phyloP scores from a whole-genome alignment of 2,888 invertebrate species.

The Osmoderma eremita region DNA sequence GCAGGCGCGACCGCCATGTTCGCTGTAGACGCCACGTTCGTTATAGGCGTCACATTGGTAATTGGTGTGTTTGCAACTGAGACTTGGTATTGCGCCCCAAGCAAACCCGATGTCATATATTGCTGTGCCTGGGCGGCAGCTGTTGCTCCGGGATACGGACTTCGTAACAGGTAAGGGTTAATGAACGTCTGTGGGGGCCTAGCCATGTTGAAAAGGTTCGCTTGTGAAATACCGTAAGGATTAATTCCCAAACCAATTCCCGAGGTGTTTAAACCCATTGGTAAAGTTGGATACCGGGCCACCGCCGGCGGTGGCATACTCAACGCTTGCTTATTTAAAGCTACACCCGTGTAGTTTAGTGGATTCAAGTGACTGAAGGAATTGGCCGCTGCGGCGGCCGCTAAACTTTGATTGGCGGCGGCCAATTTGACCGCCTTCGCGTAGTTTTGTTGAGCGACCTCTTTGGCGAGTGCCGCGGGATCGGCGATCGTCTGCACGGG shows the following conservation, averaged over 20 bases:
- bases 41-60: conserved; percentile 57
- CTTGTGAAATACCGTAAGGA: conserved; percentile 58
- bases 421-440: conserved; percentile 78
- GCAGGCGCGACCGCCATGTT: conserved; percentile 64
- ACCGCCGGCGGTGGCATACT: conserved; percentile 60
- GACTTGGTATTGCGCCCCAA: conserved; percentile 64
- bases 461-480: conserved; percentile 78
- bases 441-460: conserved; percentile 85
- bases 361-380: conserved; percentile 68
- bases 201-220: conserved; percentile 56
- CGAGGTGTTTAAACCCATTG: conserved; percentile 56
- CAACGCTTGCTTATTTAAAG: conserved; percentile 73
- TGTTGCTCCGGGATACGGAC: conserved; percentile 59
- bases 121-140: conserved; percentile 38
- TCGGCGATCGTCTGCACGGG: conserved; percentile 63
- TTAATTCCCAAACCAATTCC: conserved; percentile 55
- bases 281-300: conserved; percentile 57
- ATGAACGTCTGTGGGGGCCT: conserved; percentile 60
- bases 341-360: conserved; percentile 75
- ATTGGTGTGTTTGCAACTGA: conserved; percentile 61
- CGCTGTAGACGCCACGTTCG: conserved; percentile 57
- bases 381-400: conserved; percentile 49
- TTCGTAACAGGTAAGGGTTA: conserved; percentile 64
- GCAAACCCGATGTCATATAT: conserved; percentile 28
- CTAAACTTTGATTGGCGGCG: conserved; percentile 59